Percentiles rank a stretch among this genome's conserved stretches.
Conservation (phyloP, 1,140 invertebrate genomes). For the Trachelipus rathkii region DNA sequence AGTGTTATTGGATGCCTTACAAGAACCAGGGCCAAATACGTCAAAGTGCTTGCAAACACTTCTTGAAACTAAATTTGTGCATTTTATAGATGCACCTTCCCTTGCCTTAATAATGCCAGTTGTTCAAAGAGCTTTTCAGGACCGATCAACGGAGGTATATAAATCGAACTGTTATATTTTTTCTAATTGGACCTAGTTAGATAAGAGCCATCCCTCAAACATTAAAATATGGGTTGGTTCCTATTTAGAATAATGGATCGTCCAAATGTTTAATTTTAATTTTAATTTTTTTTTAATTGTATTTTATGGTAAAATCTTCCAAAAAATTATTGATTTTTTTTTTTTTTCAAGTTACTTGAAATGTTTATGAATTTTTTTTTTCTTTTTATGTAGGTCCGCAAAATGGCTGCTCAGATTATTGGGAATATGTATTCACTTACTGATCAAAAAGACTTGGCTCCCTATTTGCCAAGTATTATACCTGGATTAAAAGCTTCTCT, state of each 20-base stretch:
- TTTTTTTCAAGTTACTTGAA: no score
- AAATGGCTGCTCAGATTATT: constrained; percentile 77
- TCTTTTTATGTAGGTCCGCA: constrained; percentile 51
- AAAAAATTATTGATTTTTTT: no score
- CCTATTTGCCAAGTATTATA: constrained; percentile 93
- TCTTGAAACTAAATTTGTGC: constrained; percentile 95
- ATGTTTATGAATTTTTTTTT: no score
- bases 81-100: constrained; percentile 98
- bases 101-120: constrained; percentile 98
- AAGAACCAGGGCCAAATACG: constrained; percentile 95
- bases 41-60: constrained; percentile 84
- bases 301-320: no score
- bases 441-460: constrained; percentile 95
- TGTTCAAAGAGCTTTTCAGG: constrained; percentile 90
- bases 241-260: no score
- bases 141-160: constrained; percentile 59
- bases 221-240: no score
- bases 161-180: no score
- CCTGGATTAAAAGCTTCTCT: constrained; percentile 94
- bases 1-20: constrained; percentile 82
- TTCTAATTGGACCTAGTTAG: no score
- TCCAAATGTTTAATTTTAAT: no score
- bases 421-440: constrained; percentile 99
- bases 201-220: no score
- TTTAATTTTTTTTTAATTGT: no score